Evolutionary conservation across 2,797 vertebrate genomes (phyloP).

Genomic region (Argya squamiceps): DNA sequence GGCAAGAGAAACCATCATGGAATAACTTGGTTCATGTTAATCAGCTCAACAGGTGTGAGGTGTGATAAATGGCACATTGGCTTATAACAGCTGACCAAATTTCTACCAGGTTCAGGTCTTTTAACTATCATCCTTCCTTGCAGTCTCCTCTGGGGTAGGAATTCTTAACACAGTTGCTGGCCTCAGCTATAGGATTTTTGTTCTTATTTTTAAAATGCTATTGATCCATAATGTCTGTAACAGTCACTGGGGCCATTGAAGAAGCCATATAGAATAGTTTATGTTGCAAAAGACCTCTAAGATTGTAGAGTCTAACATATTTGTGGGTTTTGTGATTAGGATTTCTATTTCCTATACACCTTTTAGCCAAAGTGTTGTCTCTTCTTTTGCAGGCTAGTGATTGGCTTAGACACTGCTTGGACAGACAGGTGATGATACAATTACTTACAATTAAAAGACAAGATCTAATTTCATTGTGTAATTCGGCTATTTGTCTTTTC

Average conservation of each 20-base stretch:
- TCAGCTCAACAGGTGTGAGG: not conserved
- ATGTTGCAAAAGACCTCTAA: not conserved
- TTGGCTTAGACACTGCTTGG: not conserved
- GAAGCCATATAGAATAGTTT: not conserved
- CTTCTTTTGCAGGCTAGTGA: not conserved
- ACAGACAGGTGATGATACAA: not conserved
- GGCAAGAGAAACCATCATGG: not conserved
- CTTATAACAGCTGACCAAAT: not conserved
- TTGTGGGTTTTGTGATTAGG: not conserved
- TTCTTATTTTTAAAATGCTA: not conserved
- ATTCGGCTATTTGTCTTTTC: not conserved
- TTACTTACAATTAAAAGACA: conserved; percentile 24
- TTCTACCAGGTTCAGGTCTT: not conserved
- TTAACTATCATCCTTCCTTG: not conserved
- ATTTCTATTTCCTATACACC: not conserved
- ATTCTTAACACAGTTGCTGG: not conserved
- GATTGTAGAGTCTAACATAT: not conserved
- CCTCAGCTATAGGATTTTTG: not conserved
- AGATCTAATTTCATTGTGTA: conserved; percentile 38
- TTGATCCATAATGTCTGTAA: not conserved
- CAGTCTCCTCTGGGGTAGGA: not conserved
- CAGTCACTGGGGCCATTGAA: not conserved
- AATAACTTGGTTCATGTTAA: not conserved
- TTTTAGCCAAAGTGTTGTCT: not conserved
- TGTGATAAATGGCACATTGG: not conserved